Percentiles rank a stretch among this genome's conserved stretches.
Evolutionary conservation across 2,113 vertebrate species (phyloP).

Genomic region (Vicugna pacos): DNA sequence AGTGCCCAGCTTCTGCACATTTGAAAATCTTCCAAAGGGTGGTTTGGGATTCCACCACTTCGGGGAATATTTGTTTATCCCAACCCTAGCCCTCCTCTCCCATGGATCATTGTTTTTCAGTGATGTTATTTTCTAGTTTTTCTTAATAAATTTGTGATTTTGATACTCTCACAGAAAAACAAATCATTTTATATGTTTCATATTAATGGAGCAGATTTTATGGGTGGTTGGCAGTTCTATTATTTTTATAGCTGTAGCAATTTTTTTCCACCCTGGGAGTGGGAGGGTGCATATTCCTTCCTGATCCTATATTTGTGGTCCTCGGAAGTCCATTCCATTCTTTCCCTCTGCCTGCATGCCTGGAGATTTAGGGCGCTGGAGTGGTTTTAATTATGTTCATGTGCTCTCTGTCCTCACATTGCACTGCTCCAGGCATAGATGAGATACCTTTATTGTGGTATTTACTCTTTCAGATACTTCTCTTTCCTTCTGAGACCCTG

Average conservation of each 20-base stretch:
- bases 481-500: neutral
- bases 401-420: neutral
- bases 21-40: neutral
- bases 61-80: neutral
- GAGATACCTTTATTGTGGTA: slow-evolving; percentile 2
- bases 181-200: neutral
- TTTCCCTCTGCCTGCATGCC: neutral
- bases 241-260: neutral
- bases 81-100: neutral
- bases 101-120: neutral
- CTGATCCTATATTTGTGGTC: neutral
- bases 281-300: neutral
- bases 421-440: neutral
- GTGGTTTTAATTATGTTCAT: slow-evolving; percentile 31
- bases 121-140: neutral
- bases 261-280: neutral
- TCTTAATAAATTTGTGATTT: neutral
- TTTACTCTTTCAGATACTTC: slow-evolving; percentile 42
- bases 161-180: neutral
- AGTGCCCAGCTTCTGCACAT: neutral
- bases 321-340: neutral
- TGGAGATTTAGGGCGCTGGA: neutral
- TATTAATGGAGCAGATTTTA: neutral
- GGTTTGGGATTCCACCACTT: neutral
- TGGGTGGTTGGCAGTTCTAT: neutral